Evolutionary conservation across 2,888 invertebrate genomes (phyloP).

Genomic region (Scaeva pyrastri): DNA sequence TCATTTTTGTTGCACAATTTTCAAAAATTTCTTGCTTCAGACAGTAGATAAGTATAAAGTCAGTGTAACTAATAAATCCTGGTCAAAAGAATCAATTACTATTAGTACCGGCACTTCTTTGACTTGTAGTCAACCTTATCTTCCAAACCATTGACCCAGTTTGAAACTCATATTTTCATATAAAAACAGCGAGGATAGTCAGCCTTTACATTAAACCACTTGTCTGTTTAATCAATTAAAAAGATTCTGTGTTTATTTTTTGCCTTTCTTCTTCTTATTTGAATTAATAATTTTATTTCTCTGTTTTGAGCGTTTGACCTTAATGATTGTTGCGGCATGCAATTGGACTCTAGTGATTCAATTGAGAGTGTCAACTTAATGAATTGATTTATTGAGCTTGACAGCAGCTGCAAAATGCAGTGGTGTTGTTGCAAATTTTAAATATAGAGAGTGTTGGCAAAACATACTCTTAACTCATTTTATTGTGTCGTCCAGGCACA

Average conservation of each 20-base stretch:
- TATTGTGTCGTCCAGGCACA: neutral
- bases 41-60: neutral
- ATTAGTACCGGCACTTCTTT: conserved; percentile 11
- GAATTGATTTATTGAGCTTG: conserved; percentile 71
- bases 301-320: conserved; percentile 38
- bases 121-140: conserved; percentile 21
- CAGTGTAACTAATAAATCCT: neutral
- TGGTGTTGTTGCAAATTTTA: neutral
- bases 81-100: conserved; percentile 16
- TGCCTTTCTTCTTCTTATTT: conserved; percentile 20
- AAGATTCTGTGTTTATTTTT: conserved; percentile 48
- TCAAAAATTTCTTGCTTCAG: neutral
- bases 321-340: conserved; percentile 65
- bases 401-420: conserved; percentile 35
- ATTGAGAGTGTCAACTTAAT: conserved; percentile 62
- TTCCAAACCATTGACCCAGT: conserved; percentile 58
- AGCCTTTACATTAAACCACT: neutral
- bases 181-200: neutral
- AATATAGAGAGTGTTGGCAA: neutral
- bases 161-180: neutral
- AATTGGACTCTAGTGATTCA: conserved; percentile 57
- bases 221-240: conserved; percentile 45
- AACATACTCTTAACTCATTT: neutral
- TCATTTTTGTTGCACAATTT: conserved; percentile 2
- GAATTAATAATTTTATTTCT: conserved; percentile 1